Evolutionary conservation across 2,888 invertebrate species (phyloP).

Genomic region (Phlogophora meticulosa): DNA sequence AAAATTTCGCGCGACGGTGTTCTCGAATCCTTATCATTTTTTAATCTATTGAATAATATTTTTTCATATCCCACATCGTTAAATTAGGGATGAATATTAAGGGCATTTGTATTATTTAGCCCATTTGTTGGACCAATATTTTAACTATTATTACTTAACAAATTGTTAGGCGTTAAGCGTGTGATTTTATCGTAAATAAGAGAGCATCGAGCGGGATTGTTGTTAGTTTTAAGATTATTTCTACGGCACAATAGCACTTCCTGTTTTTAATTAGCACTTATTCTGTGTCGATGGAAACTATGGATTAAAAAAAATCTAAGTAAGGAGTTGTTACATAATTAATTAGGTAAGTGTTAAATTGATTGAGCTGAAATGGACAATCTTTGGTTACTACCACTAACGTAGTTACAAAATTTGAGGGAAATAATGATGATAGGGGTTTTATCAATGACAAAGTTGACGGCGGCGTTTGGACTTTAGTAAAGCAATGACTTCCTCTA

Average conservation of each 20-base stretch:
- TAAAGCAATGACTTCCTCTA: conserved; percentile 75
- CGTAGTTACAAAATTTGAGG: conserved; percentile 89
- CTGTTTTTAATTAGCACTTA: conserved; percentile 91
- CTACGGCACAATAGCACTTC: conserved; percentile 91
- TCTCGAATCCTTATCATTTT: conserved; percentile 90
- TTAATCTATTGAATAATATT: conserved; percentile 91
- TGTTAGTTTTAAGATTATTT: conserved; percentile 90
- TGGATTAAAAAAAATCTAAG: conserved; percentile 87
- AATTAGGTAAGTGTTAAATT: conserved; percentile 91
- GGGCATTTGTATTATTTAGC: conserved; percentile 92
- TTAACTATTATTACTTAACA: conserved; percentile 91
- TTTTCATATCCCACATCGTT: conserved; percentile 91
- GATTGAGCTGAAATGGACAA: conserved; percentile 90
- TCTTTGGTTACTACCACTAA: conserved; percentile 90
- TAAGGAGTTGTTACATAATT: conserved; percentile 91
- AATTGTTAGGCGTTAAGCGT: conserved; percentile 91
- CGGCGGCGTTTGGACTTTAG: conserved; percentile 83
- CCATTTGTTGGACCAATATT: conserved; percentile 92
- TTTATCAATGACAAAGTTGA: conserved; percentile 91
- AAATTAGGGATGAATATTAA: conserved; percentile 91
- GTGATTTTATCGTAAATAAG: conserved; percentile 91
- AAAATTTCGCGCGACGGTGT: conserved; percentile 83
- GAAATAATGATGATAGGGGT: conserved; percentile 89
- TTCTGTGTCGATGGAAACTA: conserved; percentile 90
- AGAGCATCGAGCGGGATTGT: conserved; percentile 91